These are phyloP conservation scores for Aphaenogaster floridana DNA, from an alignment of 1,140 invertebrate genomes.

Conservation along the genomic window DNA sequence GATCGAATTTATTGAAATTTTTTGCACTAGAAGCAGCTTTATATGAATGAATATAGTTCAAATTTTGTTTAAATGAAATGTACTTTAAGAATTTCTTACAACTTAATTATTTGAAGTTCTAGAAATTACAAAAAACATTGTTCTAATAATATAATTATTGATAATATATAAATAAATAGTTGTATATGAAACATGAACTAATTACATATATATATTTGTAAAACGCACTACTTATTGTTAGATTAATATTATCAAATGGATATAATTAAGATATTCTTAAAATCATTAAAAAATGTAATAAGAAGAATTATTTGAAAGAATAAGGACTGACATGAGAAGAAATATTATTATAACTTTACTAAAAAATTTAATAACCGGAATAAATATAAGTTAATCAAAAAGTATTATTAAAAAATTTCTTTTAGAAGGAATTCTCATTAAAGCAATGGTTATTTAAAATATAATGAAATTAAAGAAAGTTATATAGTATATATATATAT, in stretches of 20 bases:
- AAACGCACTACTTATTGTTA: neutral
- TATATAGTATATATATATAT: neutral
- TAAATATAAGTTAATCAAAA: neutral
- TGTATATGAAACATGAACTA: neutral
- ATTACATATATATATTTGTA: neutral
- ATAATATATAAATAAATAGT: neutral
- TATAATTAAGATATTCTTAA: neutral
- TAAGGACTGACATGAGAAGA: neutral
- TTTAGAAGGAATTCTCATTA: neutral
- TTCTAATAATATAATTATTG: neutral
- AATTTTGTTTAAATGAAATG: neutral
- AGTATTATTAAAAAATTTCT: neutral
- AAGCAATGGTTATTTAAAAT: neutral
- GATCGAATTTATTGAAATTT: conserved; percentile 7
- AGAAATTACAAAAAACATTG: neutral
- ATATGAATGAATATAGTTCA: conserved; percentile 8
- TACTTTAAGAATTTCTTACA: conserved; percentile 20
- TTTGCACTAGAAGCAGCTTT: conserved; percentile 29
- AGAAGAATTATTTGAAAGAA: neutral
- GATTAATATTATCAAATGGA: neutral
- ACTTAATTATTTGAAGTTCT: neutral
- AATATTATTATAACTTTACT: conserved; percentile 1
- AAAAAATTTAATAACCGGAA: neutral
- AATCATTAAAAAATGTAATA: neutral
- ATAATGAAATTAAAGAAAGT: neutral